phyloP scores from a whole-genome alignment of 2,113 vertebrate genomes.

The Urocitellus parryii region DNA sequence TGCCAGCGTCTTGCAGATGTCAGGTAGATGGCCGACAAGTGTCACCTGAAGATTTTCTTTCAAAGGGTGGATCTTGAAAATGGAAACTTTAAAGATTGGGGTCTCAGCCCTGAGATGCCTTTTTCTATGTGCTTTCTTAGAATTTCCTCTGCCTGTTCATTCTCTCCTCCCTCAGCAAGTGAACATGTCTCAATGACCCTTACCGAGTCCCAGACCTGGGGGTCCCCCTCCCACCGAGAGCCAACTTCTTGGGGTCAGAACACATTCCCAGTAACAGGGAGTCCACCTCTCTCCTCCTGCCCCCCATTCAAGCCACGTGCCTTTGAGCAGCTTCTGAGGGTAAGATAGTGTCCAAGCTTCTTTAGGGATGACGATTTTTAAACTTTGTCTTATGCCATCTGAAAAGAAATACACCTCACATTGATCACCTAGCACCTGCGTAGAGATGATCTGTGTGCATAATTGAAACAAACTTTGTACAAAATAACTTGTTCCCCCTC shows the following conservation, averaged over 20 bases:
- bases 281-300: neutral
- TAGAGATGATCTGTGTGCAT: neutral
- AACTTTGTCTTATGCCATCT: neutral
- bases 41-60: neutral
- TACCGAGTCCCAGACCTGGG: neutral
- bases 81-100: neutral
- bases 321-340: neutral
- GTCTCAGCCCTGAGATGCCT: neutral
- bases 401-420: slow-evolving; percentile 16
- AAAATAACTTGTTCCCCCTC: neutral
- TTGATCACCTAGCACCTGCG: neutral
- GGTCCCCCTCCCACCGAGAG: neutral
- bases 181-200: neutral
- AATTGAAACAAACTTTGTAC: neutral
- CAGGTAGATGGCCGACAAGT: neutral
- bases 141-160: neutral
- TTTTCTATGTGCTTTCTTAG: neutral
- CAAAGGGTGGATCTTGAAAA: neutral
- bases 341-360: neutral
- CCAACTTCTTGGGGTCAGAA: neutral
- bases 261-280: neutral
- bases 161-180: neutral
- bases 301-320: neutral
- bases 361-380: neutral
- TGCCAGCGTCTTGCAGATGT: neutral